Base-by-base conservation (phyloP, 2,888 invertebrate genomes). In the Protophormia terraenovae region DNA sequence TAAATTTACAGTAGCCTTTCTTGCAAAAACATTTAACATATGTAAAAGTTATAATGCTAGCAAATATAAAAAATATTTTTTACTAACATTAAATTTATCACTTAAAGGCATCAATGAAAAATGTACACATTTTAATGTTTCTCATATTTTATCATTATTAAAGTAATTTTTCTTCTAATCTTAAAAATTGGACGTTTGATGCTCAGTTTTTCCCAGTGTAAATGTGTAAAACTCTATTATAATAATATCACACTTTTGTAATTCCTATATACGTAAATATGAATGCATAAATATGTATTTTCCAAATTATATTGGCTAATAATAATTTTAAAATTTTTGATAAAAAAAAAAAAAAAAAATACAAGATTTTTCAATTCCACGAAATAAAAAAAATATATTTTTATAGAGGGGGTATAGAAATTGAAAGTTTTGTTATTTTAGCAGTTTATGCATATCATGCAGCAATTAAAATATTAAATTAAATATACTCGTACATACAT, bases 391-490 rank as follows among this genome's bases (percentile, higher is more conserved):
- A 50, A n/a, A n/a, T n/a, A n/a, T 12, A 27, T 41, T 29, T 45
- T 55, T 78, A 64, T 45, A n/a, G 24, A 14, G 29, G 32, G 22
- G 55, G 24, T 29, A 67, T 69, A 66, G 69, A 79, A 84, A 79
- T 75, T 41, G 75, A 79, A 75, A 84, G 79, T 84, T 58, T 79
- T 47, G 32, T 53, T 62, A 41, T 50, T 60, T 79, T 55, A 35
- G 14, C 53, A 62, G 60, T 83, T 83, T 79, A 73, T 79, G 73
- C 73, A 75, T 79, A 83, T 83, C 83, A 84, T 75, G 75, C 58
- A 58, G 79, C 69, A 79, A 84, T 84, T 84, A 76, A 84, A 83
- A 79, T 75, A 75, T 75, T 62, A 75, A 69, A 73, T 35, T 69
- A 76, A 55, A 64, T 45, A 47, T 47, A 60, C 35, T 19, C 16